Evolutionary conservation across 2,888 invertebrate genomes (phyloP), one percentile per base, ranked within the genome.

Genomic region (Metalampra italica): DNA sequence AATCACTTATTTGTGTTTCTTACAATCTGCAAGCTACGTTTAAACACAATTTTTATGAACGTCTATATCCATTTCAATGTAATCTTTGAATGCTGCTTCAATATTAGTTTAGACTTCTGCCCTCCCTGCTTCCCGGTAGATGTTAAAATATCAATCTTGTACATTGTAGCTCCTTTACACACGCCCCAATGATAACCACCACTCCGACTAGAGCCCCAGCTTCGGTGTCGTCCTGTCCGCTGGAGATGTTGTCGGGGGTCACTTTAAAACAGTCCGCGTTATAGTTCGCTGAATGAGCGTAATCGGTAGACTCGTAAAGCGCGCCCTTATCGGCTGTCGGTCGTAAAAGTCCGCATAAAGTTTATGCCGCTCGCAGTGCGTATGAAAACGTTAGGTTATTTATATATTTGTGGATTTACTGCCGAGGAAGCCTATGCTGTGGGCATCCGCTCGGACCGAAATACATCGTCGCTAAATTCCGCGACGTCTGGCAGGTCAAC

Each of bases 401-500:
- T 79, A 78, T 84, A 78, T 72, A 67, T 78, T 77, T 66, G 78
- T 78, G 78, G 79, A 81, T 81, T 79, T 78, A 78, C 71, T 70
- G 73, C 67, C 75, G 75, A 78, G 76, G 78, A 81, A 81, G 78
- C 75, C 79, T 79, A 76, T 68, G 45, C 78, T 75, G 74, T 70
- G 76, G 68, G 78, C 77, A 78, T 82, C 82, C 83, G 84, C 59
- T 13, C 61, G 60, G 29, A 83, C 87, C 74, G 71, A 88, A 88
- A 88, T 88, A 88, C 79, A 62, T 45, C 78, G 65, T 64, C 72
- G 65, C 70, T 82, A 80, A 82, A 88, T 88, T 87, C 88, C 87
- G 82, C 85, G 86, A 82, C 87, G 87, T 85, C 88, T 80, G 78
- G 45, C 66, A 77, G 86, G 82, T 83, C 77, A 78, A 82, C 72